Percentiles rank a stretch among this genome's conserved stretches.
Evolutionary conservation across 1,140 invertebrate species (phyloP).

Genomic region (Drosophila lacertosa): DNA sequence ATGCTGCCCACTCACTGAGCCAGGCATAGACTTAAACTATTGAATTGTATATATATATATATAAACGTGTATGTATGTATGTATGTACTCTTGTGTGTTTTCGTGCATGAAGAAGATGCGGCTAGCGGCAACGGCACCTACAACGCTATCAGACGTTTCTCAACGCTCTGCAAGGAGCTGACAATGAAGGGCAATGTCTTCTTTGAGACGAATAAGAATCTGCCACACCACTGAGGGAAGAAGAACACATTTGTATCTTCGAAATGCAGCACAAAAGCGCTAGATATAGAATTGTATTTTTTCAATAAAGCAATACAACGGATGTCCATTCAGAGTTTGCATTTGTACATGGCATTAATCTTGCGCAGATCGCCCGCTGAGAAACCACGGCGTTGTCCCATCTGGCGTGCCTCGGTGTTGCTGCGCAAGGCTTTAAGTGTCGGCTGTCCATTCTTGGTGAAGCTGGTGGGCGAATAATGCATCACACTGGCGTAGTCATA

Average conservation of each 20-base stretch:
- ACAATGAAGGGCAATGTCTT: slow-evolving; percentile 77
- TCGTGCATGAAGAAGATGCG: slow-evolving; percentile 26
- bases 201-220: slow-evolving; percentile 78
- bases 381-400: slow-evolving; percentile 90
- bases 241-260: not conserved
- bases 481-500: slow-evolving; percentile 93
- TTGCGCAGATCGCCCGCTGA: slow-evolving; percentile 89
- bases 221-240: slow-evolving; percentile 62
- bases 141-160: slow-evolving; percentile 77
- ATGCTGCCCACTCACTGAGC: slow-evolving; percentile 32
- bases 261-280: slow-evolving; percentile 25
- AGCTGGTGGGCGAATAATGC: slow-evolving; percentile 91
- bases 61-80: too few relatives aligned
- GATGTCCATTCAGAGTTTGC: slow-evolving; percentile 62
- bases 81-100: slow-evolving; percentile 46
- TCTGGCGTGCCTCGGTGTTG: slow-evolving; percentile 64
- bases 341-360: slow-evolving; percentile 91
- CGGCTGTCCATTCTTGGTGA: slow-evolving; percentile 88
- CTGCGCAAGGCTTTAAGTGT: slow-evolving; percentile 86
- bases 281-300: slow-evolving; percentile 51
- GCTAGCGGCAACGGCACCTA: too few relatives aligned
- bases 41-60: too few relatives aligned
- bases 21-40: slow-evolving; percentile 3
- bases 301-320: slow-evolving; percentile 37
- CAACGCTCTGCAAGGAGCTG: slow-evolving; percentile 82